Conservation (phyloP, 2,113 vertebrate species). For the Octodon degus region DNA sequence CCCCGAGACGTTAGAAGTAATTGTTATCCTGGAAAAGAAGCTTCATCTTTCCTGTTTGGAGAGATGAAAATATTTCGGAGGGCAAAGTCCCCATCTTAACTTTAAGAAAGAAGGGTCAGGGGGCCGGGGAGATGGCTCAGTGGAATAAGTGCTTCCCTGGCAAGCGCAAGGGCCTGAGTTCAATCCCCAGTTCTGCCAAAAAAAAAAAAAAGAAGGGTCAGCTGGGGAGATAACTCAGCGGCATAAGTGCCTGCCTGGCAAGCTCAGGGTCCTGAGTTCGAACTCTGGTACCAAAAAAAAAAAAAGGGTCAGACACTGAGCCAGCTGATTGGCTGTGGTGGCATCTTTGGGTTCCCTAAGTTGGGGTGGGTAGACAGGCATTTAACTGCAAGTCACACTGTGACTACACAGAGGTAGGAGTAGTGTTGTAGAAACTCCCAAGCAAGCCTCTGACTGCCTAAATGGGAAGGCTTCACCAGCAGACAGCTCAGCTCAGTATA, state of each 20-base stretch:
- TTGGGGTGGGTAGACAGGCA: background rate
- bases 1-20: slow-evolving; percentile 39
- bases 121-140: too few relatives aligned
- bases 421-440: background rate
- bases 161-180: too few relatives aligned
- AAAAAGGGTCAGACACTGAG: background rate
- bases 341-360: background rate
- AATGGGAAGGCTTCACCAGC: background rate
- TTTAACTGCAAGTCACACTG: background rate
- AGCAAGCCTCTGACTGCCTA: background rate
- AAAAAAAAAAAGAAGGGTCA: background rate
- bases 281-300: background rate
- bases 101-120: slow-evolving; percentile 50
- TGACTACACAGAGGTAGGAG: background rate
- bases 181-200: too few relatives aligned
- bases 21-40: slow-evolving; percentile 25
- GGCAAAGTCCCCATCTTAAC: background rate
- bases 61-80: slow-evolving; percentile 6
- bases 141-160: too few relatives aligned
- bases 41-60: background rate
- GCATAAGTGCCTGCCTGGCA: too few relatives aligned
- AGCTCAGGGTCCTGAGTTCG: too few relatives aligned
- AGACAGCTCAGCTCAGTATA: background rate
- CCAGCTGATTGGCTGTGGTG: background rate
- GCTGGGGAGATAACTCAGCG: too few relatives aligned